Percentiles rank a stretch among this genome's conserved stretches.
phyloP scores from a whole-genome alignment of 2,113 vertebrate species.

The Oncorhynchus keta region DNA sequence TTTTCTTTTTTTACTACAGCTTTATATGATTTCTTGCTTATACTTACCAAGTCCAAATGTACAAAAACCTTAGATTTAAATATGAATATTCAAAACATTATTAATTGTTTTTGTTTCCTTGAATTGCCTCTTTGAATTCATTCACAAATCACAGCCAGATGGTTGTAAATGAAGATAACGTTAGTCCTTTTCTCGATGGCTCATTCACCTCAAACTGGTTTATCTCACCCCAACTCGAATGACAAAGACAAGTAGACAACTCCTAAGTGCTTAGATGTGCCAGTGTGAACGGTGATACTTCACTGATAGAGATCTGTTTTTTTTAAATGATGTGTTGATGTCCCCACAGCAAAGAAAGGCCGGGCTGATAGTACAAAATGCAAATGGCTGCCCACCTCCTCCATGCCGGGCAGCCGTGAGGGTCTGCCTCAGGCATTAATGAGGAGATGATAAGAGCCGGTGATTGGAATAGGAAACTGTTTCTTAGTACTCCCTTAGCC shows the following conservation, averaged over 20 bases:
- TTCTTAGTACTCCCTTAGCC: slow-evolving; percentile 50
- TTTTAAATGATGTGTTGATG: slow-evolving; percentile 10
- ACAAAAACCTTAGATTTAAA: too few relatives aligned
- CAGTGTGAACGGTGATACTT: background rate
- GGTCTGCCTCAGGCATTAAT: slow-evolving; percentile 28
- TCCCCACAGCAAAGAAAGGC: slow-evolving; percentile 3
- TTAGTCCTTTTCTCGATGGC: background rate
- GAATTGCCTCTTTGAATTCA: too few relatives aligned
- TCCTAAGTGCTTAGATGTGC: background rate
- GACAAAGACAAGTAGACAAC: background rate
- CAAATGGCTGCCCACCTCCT: slow-evolving; percentile 14
- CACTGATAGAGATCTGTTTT: background rate
- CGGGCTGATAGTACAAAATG: background rate
- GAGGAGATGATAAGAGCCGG: slow-evolving; percentile 19
- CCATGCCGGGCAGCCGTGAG: too few relatives aligned
- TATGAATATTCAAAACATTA: too few relatives aligned
- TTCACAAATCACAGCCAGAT: too few relatives aligned
- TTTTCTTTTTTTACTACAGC: too few relatives aligned
- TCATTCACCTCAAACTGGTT: background rate
- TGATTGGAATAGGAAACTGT: slow-evolving; percentile 65
- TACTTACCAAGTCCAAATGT: too few relatives aligned
- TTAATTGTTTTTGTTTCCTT: too few relatives aligned
- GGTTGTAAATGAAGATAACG: background rate
- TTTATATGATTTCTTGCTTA: too few relatives aligned
- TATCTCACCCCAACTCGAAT: background rate